A percentile compares a stretch with the other conserved stretches of the same genome.
phyloP scores from a whole-genome alignment of 2,797 vertebrate genomes.

The Steatocranus sp. region DNA sequence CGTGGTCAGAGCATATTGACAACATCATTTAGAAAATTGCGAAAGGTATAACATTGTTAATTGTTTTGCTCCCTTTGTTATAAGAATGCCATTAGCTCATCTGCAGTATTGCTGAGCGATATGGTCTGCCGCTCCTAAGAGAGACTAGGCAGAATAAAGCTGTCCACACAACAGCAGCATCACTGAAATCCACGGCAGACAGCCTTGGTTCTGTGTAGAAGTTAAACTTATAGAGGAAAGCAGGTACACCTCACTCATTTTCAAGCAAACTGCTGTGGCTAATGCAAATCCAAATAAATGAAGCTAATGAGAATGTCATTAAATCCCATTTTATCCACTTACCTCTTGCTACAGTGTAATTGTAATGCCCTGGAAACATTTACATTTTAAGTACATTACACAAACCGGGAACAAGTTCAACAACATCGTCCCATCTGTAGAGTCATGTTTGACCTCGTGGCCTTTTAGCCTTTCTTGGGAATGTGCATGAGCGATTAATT shows the following conservation, averaged over 20 bases:
- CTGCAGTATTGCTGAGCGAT: neutral
- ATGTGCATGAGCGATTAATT: neutral
- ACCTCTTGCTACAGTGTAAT: neutral
- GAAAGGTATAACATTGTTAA: neutral
- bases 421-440: neutral
- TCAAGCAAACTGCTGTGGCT: neutral
- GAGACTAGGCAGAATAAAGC: neutral
- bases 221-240: neutral
- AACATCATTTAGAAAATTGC: neutral
- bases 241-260: neutral
- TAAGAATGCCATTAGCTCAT: neutral
- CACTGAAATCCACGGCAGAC: neutral
- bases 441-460: neutral
- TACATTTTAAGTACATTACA: constrained; percentile 26
- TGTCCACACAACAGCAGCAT: neutral
- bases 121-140: neutral
- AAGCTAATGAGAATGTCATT: neutral
- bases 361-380: constrained; percentile 13
- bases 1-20: neutral
- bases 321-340: neutral
- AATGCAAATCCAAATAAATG: neutral
- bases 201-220: neutral
- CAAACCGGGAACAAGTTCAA: neutral
- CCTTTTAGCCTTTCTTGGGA: neutral
- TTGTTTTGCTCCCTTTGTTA: neutral